Evolutionary conservation across 1,140 invertebrate genomes (phyloP), one percentile per base, ranked within the genome.

Genomic region (Cotesia chilonis): DNA sequence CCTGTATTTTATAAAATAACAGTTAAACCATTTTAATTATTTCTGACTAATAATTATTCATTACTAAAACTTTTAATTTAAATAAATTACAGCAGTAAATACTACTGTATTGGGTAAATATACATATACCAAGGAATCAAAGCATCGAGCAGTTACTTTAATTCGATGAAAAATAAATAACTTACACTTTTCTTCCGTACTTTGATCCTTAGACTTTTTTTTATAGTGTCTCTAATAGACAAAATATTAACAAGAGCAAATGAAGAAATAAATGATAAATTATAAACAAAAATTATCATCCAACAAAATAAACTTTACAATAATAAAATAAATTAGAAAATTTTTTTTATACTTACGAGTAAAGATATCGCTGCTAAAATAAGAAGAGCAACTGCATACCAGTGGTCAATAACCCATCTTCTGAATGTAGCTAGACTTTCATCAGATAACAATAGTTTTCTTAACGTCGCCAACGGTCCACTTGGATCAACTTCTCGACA

Each of bases 401-500:
- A 96, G 83, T 95, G 92, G 20, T 93, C 90, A 57, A 91, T 84
- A 74, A 96, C 89, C 94, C 95, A 98, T 80, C 91, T 90, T 82
- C 93, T 94, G 78, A 95, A 93, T 68, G 92, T 93, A 17, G 94
- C 94, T 14, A 97, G 91, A 79, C 94, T 95, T 84, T 97, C 94
- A 81, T 96, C 95, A 0, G 95, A 96, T 17, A 97, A 88, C 51
- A 97, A 87, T 12, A 97, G 88, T 84, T 95, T 95, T 9, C 95
- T 89, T 41, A 97, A 86, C 14, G 95, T 97, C 14, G 95, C 95
- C 79, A 97, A 87, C n/a, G 95, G 95, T n/a, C 95, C 95, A 2
- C 95, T 95, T 1, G 96, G 96, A 90, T 97, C 95, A 68, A 97
- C 95, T 85, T 96, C 94, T 75, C 98, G 90, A 85, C 98, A 99